Evolutionary conservation across 1,140 invertebrate species (phyloP), one percentile per base, ranked within the genome.

Genomic region (Bombus vancouverensis): DNA sequence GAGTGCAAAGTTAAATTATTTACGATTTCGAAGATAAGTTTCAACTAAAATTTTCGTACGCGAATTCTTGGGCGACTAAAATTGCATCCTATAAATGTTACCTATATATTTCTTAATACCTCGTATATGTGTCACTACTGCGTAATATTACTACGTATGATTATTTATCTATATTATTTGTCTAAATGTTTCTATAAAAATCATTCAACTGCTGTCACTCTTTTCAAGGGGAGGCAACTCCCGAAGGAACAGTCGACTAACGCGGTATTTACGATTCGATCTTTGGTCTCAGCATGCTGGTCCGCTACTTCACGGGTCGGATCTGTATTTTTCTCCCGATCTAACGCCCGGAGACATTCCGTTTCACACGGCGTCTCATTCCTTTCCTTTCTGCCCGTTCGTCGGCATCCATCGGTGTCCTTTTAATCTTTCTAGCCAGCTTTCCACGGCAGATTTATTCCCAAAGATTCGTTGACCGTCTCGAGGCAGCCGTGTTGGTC

Each of bases 401-500:
- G 44, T 32, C 65, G 28, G 5, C 32, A 37, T 59, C 57, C 47
- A 47, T 65, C 82, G 47, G 25, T 76, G 42, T 66, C 66, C 53
- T 88, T 72, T 85, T 79, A 88, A 88, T 80, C 86, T 80, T 82
- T 37, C 47, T 53, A 18, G 18, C 18, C 47, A 53, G 47, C 47
- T 22, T 53, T 53, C 47, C 18, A 53, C 47, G 47, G 18, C 47
- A 22, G 47, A 53, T 53, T 53, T 53, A 53, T 53, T 53, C 44
- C 47, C 37, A 44, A 28, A 74, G 82, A 89, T 87, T 84, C 73
- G 86, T 76, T 74, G 77, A 76, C n/a, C 62, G 42, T 73, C 79
- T 68, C 39, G 59, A 39, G 32, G 75, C 76, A 75, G 68, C 53
- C 53, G 53, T 73, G 70, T 81, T 73, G 68, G 80, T 44, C 59